Conservation (phyloP, 2,888 invertebrate species). For the Drosophila aldrichi region DNA sequence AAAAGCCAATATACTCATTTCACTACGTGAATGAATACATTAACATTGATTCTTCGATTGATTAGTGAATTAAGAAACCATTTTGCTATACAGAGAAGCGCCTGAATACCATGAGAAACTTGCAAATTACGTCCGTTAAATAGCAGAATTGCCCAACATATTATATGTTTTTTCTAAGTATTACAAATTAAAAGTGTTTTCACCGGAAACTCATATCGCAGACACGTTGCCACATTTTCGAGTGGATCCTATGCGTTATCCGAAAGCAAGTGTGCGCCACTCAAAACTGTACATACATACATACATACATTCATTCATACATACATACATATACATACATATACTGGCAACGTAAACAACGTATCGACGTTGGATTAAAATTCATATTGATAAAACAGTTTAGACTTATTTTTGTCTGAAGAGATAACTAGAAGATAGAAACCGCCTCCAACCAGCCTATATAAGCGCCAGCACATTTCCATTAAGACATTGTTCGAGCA, state of each 20-base stretch:
- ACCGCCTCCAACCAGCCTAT: background rate
- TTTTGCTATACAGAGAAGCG: no score
- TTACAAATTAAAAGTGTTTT: background rate
- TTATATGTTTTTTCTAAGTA: background rate
- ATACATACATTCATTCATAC: background rate
- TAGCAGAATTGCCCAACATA: background rate
- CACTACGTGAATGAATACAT: background rate
- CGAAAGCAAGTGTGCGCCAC: background rate
- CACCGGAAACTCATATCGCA: constrained; percentile 1
- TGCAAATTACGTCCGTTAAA: background rate
- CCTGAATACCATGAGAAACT: background rate
- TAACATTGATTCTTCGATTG: no score
- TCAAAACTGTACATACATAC: background rate
- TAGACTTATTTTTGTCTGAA: constrained; percentile 4
- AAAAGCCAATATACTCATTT: background rate
- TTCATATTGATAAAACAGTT: constrained; percentile 5
- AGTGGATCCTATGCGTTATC: constrained; percentile 7
- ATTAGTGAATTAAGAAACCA: no score
- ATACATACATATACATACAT: background rate
- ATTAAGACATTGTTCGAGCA: constrained; percentile 1
- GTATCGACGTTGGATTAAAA: constrained; percentile 1
- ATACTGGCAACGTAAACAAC: background rate
- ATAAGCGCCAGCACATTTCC: background rate
- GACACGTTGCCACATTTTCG: constrained; percentile 21
- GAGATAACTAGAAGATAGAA: constrained; percentile 9